Conservation (phyloP, 2,113 vertebrate genomes). For the Amphiprion ocellaris region DNA sequence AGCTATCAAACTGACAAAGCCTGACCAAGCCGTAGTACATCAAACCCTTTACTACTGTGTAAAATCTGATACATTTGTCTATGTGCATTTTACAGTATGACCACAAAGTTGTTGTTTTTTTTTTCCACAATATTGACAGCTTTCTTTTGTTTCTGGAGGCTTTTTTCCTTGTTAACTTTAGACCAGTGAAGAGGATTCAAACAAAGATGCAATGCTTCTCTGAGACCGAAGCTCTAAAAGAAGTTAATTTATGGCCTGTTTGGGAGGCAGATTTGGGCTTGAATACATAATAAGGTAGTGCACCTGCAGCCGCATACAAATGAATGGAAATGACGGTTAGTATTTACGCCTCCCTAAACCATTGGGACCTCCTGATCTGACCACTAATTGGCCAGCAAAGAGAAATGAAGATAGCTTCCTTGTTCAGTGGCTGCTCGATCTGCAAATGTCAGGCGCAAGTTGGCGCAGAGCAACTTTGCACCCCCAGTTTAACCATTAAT, state of each 20-base stretch:
- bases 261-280: conserved; percentile 81
- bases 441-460: conserved; percentile 45
- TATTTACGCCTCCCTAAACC: conserved; percentile 75
- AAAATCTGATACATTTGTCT: conserved; percentile 77
- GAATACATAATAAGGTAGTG: conserved; percentile 83
- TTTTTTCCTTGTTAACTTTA: conserved; percentile 48
- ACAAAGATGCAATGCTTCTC: conserved; percentile 80
- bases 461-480: conserved; percentile 12
- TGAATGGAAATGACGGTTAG: conserved; percentile 79
- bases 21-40: conserved; percentile 66
- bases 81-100: conserved; percentile 65
- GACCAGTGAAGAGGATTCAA: conserved; percentile 60
- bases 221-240: conserved; percentile 73
- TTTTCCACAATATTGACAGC: conserved; percentile 54
- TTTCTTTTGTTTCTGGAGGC: conserved; percentile 37
- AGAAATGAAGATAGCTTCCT: conserved; percentile 62
- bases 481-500: neutral
- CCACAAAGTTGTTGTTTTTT: conserved; percentile 36
- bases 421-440: conserved; percentile 42
- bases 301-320: conserved; percentile 87
- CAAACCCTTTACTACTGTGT: conserved; percentile 75
- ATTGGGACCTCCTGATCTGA: conserved; percentile 74
- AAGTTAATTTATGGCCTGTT: conserved; percentile 87
- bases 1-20: conserved; percentile 78
- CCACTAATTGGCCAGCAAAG: conserved; percentile 77